Evolutionary conservation across 2,113 vertebrate genomes (phyloP), one percentile per base, ranked within the genome.

Genomic region (Hemiprocne comata): DNA sequence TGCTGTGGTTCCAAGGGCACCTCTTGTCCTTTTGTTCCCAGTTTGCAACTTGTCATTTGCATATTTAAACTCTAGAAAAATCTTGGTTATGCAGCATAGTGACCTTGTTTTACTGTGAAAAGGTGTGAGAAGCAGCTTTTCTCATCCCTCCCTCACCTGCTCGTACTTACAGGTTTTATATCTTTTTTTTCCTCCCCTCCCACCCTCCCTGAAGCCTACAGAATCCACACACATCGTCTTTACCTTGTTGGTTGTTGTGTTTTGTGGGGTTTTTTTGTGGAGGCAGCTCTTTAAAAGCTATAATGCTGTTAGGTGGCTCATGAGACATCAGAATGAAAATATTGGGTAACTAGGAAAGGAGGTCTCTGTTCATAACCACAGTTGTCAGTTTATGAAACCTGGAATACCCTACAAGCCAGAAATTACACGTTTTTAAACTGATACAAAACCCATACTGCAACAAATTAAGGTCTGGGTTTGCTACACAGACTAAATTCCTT

Each of bases 291-390:
- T 67, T 81, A 72, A 78, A 86, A 95, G 60, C 65, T 57, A 1
- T 36, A 64, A 38, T 55, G 38, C 54, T 83, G 18, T 61, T 44
- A 42, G 51, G 17, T 36, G 26, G 73, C 53, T 89, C 76, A 33
- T 48, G 76, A 77, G 65, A 76, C 92, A 70, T 82, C 50, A 87
- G 76, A 57, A 50, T 92, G 61, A 92, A 97, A 91, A 69, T 67
- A 89, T 17, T 77, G 48, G 76, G 67, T 94, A 94, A 78, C 69
- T 69, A 77, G 83, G 94, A 92, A 93, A 84, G 79, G 64, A 89
- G 44, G 57, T 61, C 69, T 80, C 16, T 86, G 71, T 91, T 91
- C 73, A 88, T 93, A 91, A 69, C 40, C 78, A 60, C 77, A 78
- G 36, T 67, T 93, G 75, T 71, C 64, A 53, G 69, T 81, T 71